phyloP scores from a whole-genome alignment of 2,888 invertebrate genomes.

The Sinodicranocentrus sp. region DNA sequence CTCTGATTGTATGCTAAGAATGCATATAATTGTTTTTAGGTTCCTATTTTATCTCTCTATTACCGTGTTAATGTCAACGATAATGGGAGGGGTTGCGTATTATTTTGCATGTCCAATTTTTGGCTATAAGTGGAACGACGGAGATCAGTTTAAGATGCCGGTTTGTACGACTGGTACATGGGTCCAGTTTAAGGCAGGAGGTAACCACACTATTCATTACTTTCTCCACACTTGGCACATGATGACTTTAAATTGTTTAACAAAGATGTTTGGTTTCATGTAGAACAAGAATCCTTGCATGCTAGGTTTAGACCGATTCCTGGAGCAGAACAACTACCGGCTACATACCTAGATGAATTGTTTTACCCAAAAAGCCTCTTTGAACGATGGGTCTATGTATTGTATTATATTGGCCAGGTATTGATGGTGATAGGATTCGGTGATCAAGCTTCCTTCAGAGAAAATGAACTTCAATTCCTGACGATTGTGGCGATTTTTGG shows the following conservation, averaged over 20 bases:
- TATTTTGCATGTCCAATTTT: constrained; percentile 61
- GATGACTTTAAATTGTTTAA: too few relatives aligned
- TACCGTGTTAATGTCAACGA: constrained; percentile 30
- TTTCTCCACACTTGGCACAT: too few relatives aligned
- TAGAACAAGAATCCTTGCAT: background rate
- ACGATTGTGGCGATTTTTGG: constrained; percentile 62
- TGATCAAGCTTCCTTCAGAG: constrained; percentile 56
- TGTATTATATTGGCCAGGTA: constrained; percentile 71
- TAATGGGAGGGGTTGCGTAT: constrained; percentile 47
- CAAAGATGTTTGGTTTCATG: background rate
- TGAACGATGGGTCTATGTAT: constrained; percentile 50
- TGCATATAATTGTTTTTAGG: constrained; percentile 13
- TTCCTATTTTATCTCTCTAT: constrained; percentile 55
- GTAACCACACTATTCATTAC: too few relatives aligned
- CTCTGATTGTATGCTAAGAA: background rate
- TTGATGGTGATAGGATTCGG: constrained; percentile 73
- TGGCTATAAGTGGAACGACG: constrained; percentile 52
- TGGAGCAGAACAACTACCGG: background rate
- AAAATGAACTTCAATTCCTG: constrained; percentile 52
- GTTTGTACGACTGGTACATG: constrained; percentile 60
- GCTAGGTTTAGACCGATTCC: background rate
- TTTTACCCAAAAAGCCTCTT: constrained; percentile 31
- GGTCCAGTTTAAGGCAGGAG: too few relatives aligned
- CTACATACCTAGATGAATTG: constrained; percentile 7
- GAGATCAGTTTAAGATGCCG: constrained; percentile 61